A percentile compares a stretch with the other conserved stretches of the same genome.
Conservation (phyloP, 2,797 vertebrate species). For the Argyrosomus regius region DNA sequence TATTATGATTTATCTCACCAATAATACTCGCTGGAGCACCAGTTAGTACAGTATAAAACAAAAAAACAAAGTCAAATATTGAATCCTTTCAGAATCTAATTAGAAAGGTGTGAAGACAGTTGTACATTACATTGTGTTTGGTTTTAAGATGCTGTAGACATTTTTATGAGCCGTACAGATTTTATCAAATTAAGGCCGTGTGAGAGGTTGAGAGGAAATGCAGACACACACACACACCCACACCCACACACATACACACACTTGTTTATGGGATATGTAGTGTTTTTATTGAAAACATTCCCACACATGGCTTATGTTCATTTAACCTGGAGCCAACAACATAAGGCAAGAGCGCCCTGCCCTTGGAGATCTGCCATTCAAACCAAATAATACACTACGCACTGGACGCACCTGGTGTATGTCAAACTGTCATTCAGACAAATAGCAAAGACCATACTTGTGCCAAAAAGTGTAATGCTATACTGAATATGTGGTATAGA, state of each 20-base stretch:
- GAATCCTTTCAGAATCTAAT: constrained; percentile 14
- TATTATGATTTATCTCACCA: neutral
- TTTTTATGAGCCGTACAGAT: constrained; percentile 23
- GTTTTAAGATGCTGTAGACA: constrained; percentile 32
- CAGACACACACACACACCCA: constrained; percentile 19
- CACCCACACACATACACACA: constrained; percentile 5
- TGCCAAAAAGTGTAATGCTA: neutral
- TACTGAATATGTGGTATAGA: neutral
- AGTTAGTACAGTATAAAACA: neutral
- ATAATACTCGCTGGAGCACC: neutral
- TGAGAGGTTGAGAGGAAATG: constrained; percentile 16
- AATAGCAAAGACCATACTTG: neutral
- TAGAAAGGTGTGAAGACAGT: neutral
- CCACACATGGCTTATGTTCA: constrained; percentile 53
- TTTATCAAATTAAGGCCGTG: constrained; percentile 9
- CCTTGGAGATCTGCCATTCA: constrained; percentile 14
- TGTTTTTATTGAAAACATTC: constrained; percentile 72
- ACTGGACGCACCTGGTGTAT: neutral
- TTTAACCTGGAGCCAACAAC: constrained; percentile 37
- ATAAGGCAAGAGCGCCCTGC: neutral
- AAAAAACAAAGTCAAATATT: constrained; percentile 1
- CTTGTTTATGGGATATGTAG: constrained; percentile 52
- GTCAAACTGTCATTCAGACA: constrained; percentile 15
- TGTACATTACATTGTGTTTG: constrained; percentile 3
- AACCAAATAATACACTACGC: neutral